Base-by-base conservation (phyloP, 2,888 invertebrate species). In the Kuschelorhynchus macadamiae region DNA sequence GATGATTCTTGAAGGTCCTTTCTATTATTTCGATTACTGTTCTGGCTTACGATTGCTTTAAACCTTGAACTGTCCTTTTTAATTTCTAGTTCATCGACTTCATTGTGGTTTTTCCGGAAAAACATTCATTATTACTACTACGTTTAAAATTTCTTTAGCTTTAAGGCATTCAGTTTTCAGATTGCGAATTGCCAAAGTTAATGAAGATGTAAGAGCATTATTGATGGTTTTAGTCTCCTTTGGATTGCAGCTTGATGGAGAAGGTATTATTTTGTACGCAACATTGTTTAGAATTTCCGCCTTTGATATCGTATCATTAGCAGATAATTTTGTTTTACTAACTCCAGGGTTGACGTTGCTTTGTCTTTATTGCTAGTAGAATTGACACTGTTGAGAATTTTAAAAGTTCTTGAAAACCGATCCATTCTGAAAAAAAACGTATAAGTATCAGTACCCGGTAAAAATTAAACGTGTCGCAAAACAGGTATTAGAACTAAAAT, bases 161-260 rank as follows among this genome's bases (percentile, higher is more conserved):
- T 42, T 42, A n/a, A n/a, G n/a, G n/a, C n/a, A n/a, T n/a, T n/a
- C n/a, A n/a, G n/a, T n/a, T n/a, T n/a, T n/a, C 42, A 42, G 42
- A 18, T 42, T 42, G 42, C 18, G 42, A 42, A 42, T 16, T 42
- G 42, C 42, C 42, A 42, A 42, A 42, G 17, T 16, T 42, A 42
- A 42, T 42, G 18, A 42, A 42, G 17, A 42, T 42, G 17, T 42
- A 11, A 16, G 42, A 42, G 42, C 42, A 16, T 42, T 18, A 42
- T 42, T 18, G 17, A 42, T 42, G 14, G 17, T 42, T 42, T 42
- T 42, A 17, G 16, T 18, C 42, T 14, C 42, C 17, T 42, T 16
- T 42, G 42, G 42, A 18, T 18, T 42, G 42, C 18, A 25, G 25
- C 25, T 25, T 25, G 25, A 25, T 42, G n/a, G n/a, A n/a, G n/a